Base-by-base conservation (phyloP, 2,797 vertebrate species). In the Tokudaia muenninki region DNA sequence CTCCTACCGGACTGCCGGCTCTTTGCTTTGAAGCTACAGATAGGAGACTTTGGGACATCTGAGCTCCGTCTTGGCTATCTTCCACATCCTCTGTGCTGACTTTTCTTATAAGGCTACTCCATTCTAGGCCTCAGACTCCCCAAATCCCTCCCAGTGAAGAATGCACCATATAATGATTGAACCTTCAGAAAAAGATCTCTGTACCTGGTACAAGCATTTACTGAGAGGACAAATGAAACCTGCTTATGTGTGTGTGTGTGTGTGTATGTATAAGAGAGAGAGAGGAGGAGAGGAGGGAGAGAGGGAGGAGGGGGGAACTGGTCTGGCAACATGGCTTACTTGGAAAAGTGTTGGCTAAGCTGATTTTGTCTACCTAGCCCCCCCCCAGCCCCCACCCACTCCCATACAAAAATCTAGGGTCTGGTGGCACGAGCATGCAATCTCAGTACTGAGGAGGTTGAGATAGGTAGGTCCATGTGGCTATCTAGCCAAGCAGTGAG, bases 21-120 rank as follows among this genome's bases (percentile, higher is more conserved):
- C 74, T 88, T 87, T n/a, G 22, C 86, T 93, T 94, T 89, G 91
- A 95, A 75, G 87, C 86, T 77, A 75, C 47, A 86, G 55, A 87
- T 70, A 34, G 17, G n/a, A 90, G 91, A 83, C 72, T 50, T 61
- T 77, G 79, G 22, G n/a, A 55, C 87, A 3, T n/a, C 9, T 72
- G 72, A 74, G 65, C 50, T 89, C 4, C n/a, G 24, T 21, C 61
- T 67, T 65, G n/a, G 31, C 57, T 67, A 94, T 89, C 44, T 72
- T 93, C 55, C 77, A 88, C 1, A 1, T 72, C 83, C 83, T 67
- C 3, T 17, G 11, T 67, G 52, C 22, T 12, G 19, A 78, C 24
- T 50, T 21, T 12, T 90, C 72, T 92, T 78, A 79, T 31, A 91
- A 74, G 89, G 0, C 17, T 88, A 37, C 16, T 77, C 92, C 87